Base-by-base conservation (phyloP, 2,113 vertebrate genomes). In the Helogale parvula region DNA sequence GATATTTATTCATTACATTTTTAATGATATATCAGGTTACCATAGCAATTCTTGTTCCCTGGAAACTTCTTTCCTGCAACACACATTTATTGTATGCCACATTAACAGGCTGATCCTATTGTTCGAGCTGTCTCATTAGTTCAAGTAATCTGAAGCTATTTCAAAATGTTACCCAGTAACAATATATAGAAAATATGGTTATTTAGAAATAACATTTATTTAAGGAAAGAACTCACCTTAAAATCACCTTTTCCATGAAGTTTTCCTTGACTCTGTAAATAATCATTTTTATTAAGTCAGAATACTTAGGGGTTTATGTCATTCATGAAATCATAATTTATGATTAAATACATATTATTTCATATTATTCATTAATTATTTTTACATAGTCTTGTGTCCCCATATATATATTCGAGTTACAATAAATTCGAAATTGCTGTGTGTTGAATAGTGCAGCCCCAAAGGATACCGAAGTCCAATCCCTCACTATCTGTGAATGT, bases 1-100 rank as follows among this genome's bases (percentile, higher is more conserved):
- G 93, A 98, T 98, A 98, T 98, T 98, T 98, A 97, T 98, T 98
- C 98, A 98, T 98, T 98, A 97, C 88, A 98, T 98, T 97, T 98
- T 97, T 97, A 98, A 98, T 97, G 97, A 97, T 98, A 98, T 97
- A 98, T 96, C 96, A 96, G 97, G 98, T 98, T 98, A 97, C 98
- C 97, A 98, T 98, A 98, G 98, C 97, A 98, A 98, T 98, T 93
- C 96, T 95, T 95, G 97, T 97, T 98, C 95, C 97, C 97, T 97
- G 86, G 97, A 98, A 98, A 97, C 90, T 98, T 95, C 96, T 83
- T 96, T 71, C 95, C 92, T 93, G 85, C 94, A 95, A 88, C 81
- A 95, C 71, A 79, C 94, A 96, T 94, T 96, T 96, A 95, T 87
- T 88, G 86, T 82, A 68, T 81, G 93, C 95, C 41, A 76, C 68